Base-by-base conservation (phyloP, 2,113 vertebrate genomes). In the Mesoclemmys tuberculata region DNA sequence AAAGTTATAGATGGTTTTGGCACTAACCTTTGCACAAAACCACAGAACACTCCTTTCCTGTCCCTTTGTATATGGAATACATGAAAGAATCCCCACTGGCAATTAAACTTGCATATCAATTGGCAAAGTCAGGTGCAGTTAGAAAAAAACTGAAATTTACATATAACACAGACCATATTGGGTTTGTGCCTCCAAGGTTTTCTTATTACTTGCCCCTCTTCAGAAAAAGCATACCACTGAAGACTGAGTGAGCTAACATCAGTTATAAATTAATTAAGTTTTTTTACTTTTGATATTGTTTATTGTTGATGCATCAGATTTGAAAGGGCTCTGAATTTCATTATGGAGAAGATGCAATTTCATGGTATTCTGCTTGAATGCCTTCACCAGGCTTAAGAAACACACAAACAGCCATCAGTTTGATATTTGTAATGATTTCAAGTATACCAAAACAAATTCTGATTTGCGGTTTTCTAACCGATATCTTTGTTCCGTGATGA, bases 401-500 rank as follows among this genome's bases (percentile, higher is more conserved):
- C 92, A 80, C 52, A 95, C 86, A 94, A 97, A 96, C 90, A 96
- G 52, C 84, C 93, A 89, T 94, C 92, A 93, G 79, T 98, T 96
- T 97, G 94, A 97, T 97, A 93, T 95, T 95, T 92, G 80, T 94
- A 97, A 98, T 97, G 95, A 96, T 97, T 97, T 97, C 92, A 97
- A 97, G 82, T 85, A 92, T 97, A 85, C 88, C 0, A 2, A 97
- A 97, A 95, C 89, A 97, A 96, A 95, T 88, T 91, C 14, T 87
- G 74, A 96, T 95, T 96, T 74, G 29, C 95, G 88, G 90, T 96
- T 97, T 97, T 96, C 78, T 94, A 94, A 92, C 90, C 48, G 95
- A 97, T 95, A 51, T 88, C 85, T 83, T 97, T 97, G 93, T 96
- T 97, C 87, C 49, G 74, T 71, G 71, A 89, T 84, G 82, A 97